A percentile compares a stretch with the other conserved stretches of the same genome.
These are phyloP conservation scores for Verasper variegatus DNA, from an alignment of 2,113 vertebrate species.

Conservation along the genomic window DNA sequence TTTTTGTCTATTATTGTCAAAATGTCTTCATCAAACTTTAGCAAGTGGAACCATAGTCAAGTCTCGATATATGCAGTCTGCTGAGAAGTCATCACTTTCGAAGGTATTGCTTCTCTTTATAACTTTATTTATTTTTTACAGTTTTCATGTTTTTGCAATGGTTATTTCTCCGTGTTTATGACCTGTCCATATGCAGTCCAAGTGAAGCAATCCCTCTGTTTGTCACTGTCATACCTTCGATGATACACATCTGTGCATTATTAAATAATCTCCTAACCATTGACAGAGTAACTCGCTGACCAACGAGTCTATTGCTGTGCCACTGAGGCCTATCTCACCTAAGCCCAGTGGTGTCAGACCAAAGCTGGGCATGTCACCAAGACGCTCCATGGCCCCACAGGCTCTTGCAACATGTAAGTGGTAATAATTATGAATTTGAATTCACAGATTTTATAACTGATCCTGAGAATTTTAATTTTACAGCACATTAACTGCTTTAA, in stretches of 20 bases:
- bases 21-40: conserved; percentile 26
- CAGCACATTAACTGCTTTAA: background rate
- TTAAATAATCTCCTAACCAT: conserved; percentile 6
- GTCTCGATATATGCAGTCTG: conserved; percentile 80
- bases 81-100: conserved; percentile 71
- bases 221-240: background rate
- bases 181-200: background rate
- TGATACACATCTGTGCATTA: background rate
- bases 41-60: conserved; percentile 76
- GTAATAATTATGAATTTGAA: background rate
- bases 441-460: background rate
- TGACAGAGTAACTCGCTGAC: conserved; percentile 68
- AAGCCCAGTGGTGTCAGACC: conserved; percentile 64
- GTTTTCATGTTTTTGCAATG: background rate
- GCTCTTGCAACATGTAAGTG: conserved; percentile 60
- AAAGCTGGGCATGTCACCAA: conserved; percentile 58
- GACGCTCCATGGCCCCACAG: conserved; percentile 61
- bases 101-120: conserved; percentile 65
- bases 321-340: conserved; percentile 68
- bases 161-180: background rate
- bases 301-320: conserved; percentile 60
- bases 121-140: background rate
- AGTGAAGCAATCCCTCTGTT: background rate
- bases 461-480: background rate
- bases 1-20: background rate